Conservation (phyloP, 2,113 vertebrate species). For the Rhinopomastus cyanomelas region DNA sequence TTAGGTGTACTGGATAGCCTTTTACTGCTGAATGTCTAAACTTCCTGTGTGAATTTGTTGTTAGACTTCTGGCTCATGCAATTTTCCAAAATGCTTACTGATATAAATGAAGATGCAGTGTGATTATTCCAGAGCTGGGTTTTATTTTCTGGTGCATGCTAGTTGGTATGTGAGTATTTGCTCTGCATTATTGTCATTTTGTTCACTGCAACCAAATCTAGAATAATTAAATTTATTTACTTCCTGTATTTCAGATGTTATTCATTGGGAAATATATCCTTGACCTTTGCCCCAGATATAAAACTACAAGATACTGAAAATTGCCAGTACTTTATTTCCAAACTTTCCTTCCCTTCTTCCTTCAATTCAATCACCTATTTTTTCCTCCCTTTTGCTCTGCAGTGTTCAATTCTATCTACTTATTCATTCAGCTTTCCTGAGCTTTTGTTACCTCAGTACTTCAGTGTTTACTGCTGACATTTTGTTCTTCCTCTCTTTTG, state of each 20-base stretch:
- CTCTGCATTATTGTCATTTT: neutral
- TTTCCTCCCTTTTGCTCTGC: neutral
- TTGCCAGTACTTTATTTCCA: neutral
- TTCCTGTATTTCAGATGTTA: neutral
- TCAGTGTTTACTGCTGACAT: neutral
- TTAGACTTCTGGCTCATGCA: neutral
- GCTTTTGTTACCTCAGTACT: neutral
- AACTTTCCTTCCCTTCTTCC: neutral
- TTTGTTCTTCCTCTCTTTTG: neutral
- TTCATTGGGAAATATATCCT: neutral
- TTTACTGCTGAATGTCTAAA: slow-evolving; percentile 19
- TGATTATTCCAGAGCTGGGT: neutral
- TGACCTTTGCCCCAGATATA: neutral
- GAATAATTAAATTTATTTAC: slow-evolving; percentile 26
- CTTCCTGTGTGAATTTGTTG: neutral
- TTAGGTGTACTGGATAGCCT: neutral
- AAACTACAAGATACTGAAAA: neutral
- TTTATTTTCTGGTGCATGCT: slow-evolving; percentile 1
- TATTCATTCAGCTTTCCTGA: neutral
- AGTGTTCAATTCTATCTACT: neutral
- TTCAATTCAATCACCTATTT: neutral
- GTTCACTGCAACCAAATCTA: slow-evolving; percentile 9
- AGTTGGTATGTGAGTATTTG: neutral
- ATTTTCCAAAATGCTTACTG: neutral
- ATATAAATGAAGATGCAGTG: neutral